Percentiles rank a stretch among this genome's conserved stretches.
Evolutionary conservation across 2,888 invertebrate species (phyloP).

Genomic region (Stratiomys singularior): DNA sequence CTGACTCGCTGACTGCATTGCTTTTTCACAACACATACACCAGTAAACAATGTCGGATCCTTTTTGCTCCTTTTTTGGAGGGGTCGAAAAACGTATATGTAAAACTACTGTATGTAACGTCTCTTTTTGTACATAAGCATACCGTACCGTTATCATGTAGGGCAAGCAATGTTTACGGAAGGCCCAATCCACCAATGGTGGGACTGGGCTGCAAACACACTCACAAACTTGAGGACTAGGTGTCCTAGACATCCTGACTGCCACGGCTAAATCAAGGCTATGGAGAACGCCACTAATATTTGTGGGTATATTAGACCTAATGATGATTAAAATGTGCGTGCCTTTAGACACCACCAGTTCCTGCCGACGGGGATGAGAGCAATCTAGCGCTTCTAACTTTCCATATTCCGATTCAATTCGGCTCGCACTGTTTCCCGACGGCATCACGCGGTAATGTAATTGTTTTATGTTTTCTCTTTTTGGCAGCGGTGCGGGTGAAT

Average conservation of each 20-base stretch:
- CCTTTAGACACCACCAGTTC: conserved; percentile 52
- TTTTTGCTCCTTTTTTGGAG: conserved; percentile 30
- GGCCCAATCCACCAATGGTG: conserved; percentile 33
- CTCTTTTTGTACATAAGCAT: conserved; percentile 12
- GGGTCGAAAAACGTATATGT: conserved; percentile 21
- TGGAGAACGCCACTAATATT: conserved; percentile 54
- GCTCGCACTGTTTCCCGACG: not conserved
- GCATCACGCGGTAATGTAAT: conserved; percentile 17
- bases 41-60: not conserved
- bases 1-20: conserved; percentile 18
- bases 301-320: conserved; percentile 67
- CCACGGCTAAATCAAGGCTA: conserved; percentile 36
- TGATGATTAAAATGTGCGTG: conserved; percentile 66
- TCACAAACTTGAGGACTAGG: not conserved
- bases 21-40: conserved; percentile 17
- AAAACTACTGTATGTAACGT: conserved; percentile 12
- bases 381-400: not conserved
- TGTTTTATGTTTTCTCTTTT: conserved; percentile 4
- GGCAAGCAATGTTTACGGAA: conserved; percentile 29
- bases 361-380: conserved; percentile 7
- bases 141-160: not conserved
- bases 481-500: conserved; percentile 16
- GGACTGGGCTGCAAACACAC: conserved; percentile 21
- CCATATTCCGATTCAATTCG: not conserved
- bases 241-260: not conserved